Conservation (phyloP, 2,113 vertebrate genomes). For the rabbit (Oryctolagus cuniculus) region DNA sequence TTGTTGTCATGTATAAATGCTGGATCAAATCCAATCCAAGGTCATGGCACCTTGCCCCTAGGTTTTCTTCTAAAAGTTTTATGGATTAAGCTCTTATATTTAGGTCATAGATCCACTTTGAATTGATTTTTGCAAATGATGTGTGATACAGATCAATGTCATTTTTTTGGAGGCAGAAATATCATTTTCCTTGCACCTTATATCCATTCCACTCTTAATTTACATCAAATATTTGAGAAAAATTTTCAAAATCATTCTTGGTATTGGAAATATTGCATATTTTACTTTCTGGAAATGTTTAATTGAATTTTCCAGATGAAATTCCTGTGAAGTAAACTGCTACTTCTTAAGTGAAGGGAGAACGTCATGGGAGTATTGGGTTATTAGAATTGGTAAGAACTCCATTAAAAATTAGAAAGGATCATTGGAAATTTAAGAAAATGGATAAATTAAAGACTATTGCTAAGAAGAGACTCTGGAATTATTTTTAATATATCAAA, state of each 20-base stretch:
- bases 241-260: conserved; percentile 24
- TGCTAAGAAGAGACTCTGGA: neutral
- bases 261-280: neutral
- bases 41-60: no score
- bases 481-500: conserved; percentile 28
- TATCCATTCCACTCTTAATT: neutral
- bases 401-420: neutral
- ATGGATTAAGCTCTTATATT: neutral
- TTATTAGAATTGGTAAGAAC: neutral
- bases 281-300: conserved; percentile 23
- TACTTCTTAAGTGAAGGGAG: conserved; percentile 42
- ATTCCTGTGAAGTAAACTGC: conserved; percentile 1
- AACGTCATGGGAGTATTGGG: neutral
- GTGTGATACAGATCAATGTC: no score
- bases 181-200: neutral
- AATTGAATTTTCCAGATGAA: conserved; percentile 35
- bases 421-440: conserved; percentile 15
- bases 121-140: neutral
- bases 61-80: no score
- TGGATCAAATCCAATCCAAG: no score
- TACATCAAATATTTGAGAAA: neutral
- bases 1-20: no score
- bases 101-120: neutral
- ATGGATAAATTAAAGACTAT: neutral
- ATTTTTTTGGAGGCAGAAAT: no score